Base-by-base conservation (phyloP, 2,797 vertebrate species). In the Pangasius djambal region DNA sequence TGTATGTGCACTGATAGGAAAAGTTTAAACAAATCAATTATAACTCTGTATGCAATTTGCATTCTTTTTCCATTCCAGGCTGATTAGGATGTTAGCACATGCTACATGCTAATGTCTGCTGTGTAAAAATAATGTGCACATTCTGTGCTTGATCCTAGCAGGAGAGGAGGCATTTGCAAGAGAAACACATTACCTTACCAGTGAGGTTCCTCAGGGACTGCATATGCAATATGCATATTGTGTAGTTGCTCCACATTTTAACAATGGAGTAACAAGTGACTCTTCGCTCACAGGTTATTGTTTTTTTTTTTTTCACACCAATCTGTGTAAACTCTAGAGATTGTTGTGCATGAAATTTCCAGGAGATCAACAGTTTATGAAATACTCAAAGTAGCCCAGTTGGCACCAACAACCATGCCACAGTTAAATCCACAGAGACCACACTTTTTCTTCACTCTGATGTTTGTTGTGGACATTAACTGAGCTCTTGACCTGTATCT, bases 41-140 rank as follows among this genome's bases (percentile, higher is more conserved):
- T 12, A 37, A 6, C 31, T 59, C 20, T 25, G 28, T 15, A 34
- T 25, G 61, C 16, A 40, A n/a, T 55, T 70, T 79, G 57, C 22
- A 34, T 78, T 67, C 8, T 1, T 83, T 61, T 57, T 22, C 31
- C 10, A 16, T 63, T 85, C 70, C 6, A 55, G 40, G 40, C 37
- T 70, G 50, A 48, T 50, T 16, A 70, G 10, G 15, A 57, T 28
- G n/a, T 69, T 40, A 48, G 86, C 25, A 67, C 44, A 67, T 81
- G 63, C 50, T 81, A 79, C 75, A 67, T 87, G 40, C 40, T 78
- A 78, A 28, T 52, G 78, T 55, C 48, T 67, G 31, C 31, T 57
- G 31, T 81, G 20, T 81, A 52, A 18, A 52, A 25, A 55, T 40
- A 6, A 25, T 31, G 2, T 28, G 20, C 31, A 70, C 40, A 28